Conservation (phyloP, 2,113 vertebrate genomes). For the Eudorcas thomsonii region DNA sequence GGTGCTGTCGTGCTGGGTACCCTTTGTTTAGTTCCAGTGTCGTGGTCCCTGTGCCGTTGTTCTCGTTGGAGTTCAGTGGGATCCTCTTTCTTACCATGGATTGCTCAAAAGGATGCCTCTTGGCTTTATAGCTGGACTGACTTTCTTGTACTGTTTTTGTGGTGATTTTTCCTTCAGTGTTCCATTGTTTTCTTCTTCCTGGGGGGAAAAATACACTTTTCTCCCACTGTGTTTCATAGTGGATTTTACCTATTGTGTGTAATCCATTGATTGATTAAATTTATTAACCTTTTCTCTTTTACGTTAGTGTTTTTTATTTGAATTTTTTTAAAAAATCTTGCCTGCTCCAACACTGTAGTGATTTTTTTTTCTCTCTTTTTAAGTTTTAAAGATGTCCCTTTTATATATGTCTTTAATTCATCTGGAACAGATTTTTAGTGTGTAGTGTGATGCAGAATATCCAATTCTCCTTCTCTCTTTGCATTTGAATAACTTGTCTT, state of each 20-base stretch:
- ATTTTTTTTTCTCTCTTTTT: neutral
- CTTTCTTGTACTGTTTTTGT: neutral
- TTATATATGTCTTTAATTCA: neutral
- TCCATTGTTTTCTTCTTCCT: neutral
- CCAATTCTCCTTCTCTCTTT: neutral
- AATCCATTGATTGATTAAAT: neutral
- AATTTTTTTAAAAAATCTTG: neutral
- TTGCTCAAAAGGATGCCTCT: neutral
- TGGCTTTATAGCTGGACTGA: neutral
- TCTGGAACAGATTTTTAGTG: neutral
- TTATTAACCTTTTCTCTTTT: neutral
- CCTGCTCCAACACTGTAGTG: neutral
- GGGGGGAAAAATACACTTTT: no score
- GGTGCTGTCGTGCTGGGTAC: no score
- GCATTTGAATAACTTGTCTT: constrained; percentile 7
- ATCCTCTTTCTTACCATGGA: neutral
- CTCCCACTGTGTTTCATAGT: neutral
- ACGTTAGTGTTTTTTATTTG: neutral
- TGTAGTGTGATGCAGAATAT: neutral
- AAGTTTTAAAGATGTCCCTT: neutral
- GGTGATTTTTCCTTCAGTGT: neutral
- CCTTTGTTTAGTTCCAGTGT: neutral
- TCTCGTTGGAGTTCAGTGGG: neutral
- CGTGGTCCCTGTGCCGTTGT: fast-evolving
- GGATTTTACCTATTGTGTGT: neutral